Evolutionary conservation across 2,888 invertebrate genomes (phyloP).

Genomic region (Hemithea aestivaria): DNA sequence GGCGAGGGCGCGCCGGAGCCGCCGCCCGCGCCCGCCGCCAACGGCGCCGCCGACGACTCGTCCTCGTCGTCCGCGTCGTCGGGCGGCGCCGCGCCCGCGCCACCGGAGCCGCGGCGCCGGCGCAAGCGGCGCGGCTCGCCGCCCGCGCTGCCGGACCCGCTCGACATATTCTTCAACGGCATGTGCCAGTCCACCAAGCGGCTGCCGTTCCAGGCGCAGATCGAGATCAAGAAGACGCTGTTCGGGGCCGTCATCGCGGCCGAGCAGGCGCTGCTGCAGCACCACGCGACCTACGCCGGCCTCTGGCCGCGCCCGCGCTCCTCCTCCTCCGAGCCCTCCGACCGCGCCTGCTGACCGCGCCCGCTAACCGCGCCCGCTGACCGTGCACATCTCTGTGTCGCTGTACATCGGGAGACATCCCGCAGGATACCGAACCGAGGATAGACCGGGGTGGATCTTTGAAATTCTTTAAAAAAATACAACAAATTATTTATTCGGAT

Average conservation of each 20-base stretch:
- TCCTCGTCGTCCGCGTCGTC: slow-evolving; percentile 19
- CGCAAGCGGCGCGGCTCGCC: slow-evolving; percentile 12
- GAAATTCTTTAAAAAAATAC: no score
- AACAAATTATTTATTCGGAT: no score
- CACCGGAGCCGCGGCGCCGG: slow-evolving; percentile 13
- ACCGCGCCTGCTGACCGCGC: background rate
- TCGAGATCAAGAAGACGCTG: slow-evolving; percentile 60
- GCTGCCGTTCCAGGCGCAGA: slow-evolving; percentile 62
- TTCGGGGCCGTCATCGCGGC: slow-evolving; percentile 63
- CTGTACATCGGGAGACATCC: no score
- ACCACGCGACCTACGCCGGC: slow-evolving; percentile 65
- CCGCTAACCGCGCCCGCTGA: background rate
- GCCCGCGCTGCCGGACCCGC: slow-evolving; percentile 45
- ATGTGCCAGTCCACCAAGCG: slow-evolving; percentile 72
- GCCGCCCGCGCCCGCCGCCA: slow-evolving; percentile 28
- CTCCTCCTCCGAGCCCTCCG: slow-evolving; percentile 31
- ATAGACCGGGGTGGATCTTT: no score
- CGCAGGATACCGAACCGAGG: no score
- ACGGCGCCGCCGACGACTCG: slow-evolving; percentile 17
- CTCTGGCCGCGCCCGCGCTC: slow-evolving; percentile 36
- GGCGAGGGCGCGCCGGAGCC: slow-evolving; percentile 32
- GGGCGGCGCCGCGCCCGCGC: slow-evolving; percentile 30
- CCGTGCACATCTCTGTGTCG: no score
- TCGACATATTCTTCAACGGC: slow-evolving; percentile 69
- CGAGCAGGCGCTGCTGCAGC: slow-evolving; percentile 63